These are phyloP conservation scores for Arothron firmamentum DNA, from an alignment of 2,113 vertebrate genomes.

Conservation along the genomic window DNA sequence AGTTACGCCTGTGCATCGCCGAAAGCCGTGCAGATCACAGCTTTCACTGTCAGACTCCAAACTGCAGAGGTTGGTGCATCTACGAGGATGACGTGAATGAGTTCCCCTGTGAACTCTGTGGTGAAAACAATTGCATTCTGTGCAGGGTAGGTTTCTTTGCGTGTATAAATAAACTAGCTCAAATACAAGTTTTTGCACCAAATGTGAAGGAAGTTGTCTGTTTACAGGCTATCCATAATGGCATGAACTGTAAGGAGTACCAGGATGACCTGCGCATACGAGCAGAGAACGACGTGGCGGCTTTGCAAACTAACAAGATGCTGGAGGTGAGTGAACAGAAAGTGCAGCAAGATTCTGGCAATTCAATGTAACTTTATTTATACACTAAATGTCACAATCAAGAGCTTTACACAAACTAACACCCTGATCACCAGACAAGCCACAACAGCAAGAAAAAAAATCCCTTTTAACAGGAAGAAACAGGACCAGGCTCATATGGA, in stretches of 20 bases:
- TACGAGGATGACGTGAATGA: conserved; percentile 86
- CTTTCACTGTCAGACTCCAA: conserved; percentile 85
- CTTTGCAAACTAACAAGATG: conserved; percentile 79
- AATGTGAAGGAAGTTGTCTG: neutral
- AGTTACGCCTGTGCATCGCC: conserved; percentile 79
- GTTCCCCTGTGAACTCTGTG: conserved; percentile 80
- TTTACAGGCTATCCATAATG: conserved; percentile 80
- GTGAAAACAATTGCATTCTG: conserved; percentile 70
- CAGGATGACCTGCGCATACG: conserved; percentile 82
- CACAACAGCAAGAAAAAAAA: no score
- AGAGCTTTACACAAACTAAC: no score
- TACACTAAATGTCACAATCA: no score
- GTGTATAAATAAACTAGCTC: neutral
- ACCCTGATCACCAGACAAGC: no score
- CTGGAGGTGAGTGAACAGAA: conserved; percentile 69
- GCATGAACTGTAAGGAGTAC: conserved; percentile 85
- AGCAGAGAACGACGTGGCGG: conserved; percentile 79
- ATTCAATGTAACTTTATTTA: no score
- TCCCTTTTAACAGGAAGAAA: no score
- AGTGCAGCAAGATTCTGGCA: neutral
- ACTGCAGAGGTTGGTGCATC: conserved; percentile 88
- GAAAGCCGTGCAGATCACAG: conserved; percentile 82
- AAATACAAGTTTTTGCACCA: neutral
- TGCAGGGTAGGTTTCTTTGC: conserved; percentile 61
- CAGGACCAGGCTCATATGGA: no score